Conservation (phyloP, 2,113 vertebrate genomes). For the Octodon degus region DNA sequence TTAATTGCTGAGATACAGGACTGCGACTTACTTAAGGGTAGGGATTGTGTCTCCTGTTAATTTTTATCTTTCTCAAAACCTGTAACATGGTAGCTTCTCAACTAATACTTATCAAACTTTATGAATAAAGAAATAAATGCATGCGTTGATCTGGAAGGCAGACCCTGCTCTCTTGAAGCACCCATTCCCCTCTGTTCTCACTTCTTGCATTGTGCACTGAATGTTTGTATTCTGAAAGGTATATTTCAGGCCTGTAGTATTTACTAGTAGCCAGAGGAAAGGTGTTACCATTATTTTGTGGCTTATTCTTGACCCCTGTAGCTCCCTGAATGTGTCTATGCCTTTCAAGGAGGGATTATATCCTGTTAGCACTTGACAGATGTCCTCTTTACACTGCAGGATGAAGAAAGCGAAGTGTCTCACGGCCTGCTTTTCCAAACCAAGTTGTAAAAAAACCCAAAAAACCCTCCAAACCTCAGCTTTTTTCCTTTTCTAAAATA, state of each 20-base stretch:
- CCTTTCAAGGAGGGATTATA: constrained; percentile 72
- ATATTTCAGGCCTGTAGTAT: constrained; percentile 1
- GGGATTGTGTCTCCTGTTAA: neutral
- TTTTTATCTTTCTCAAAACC: constrained; percentile 46
- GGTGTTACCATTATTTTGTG: constrained; percentile 26
- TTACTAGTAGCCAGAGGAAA: constrained; percentile 13
- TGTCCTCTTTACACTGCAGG: constrained; percentile 54
- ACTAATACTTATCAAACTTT: neutral
- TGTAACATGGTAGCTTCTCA: constrained; percentile 22
- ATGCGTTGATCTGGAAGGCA: neutral
- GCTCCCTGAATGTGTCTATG: constrained; percentile 55
- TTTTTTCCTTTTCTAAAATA: constrained; percentile 49
- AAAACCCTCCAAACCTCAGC: neutral
- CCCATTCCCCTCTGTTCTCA: neutral
- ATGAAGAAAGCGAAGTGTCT: constrained; percentile 42
- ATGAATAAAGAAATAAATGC: neutral
- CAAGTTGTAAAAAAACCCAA: neutral
- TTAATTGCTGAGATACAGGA: neutral
- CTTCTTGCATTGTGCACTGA: neutral
- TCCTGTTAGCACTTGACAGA: constrained; percentile 67
- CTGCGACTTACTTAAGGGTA: constrained; percentile 12
- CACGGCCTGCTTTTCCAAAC: constrained; percentile 65
- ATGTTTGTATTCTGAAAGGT: constrained; percentile 58
- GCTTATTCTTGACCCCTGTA: constrained; percentile 63
- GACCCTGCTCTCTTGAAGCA: neutral